Evolutionary conservation across 2,888 invertebrate species (phyloP).

Genomic region (Pteria penguin): DNA sequence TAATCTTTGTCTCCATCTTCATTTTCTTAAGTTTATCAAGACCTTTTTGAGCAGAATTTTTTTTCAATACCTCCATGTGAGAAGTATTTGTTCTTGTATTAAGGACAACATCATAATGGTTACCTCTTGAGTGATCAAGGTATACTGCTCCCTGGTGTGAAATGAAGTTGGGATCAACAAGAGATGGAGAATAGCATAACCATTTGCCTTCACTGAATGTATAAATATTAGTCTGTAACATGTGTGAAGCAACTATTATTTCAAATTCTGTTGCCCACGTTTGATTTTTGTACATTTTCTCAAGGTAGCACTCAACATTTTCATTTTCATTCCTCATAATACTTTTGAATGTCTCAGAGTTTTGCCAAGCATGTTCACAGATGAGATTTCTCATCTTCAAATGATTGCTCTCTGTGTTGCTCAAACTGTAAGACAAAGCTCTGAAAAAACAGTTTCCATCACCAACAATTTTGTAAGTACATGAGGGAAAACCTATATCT

Average conservation of each 20-base stretch:
- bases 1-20: too few species aligned
- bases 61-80: too few species aligned
- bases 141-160: slow-evolving; percentile 8
- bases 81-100: neutral
- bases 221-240: slow-evolving; percentile 18
- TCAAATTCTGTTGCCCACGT: too few species aligned
- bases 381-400: neutral
- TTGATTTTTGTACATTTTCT: slow-evolving; percentile 11
- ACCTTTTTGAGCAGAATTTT: too few species aligned
- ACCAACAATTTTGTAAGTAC: neutral
- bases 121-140: slow-evolving; percentile 27
- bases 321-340: slow-evolving; percentile 1
- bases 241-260: slow-evolving; percentile 9
- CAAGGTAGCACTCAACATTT: slow-evolving; percentile 9
- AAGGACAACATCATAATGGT: slow-evolving; percentile 29
- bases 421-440: neutral
- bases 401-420: slow-evolving; percentile 1
- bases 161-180: slow-evolving; percentile 1
- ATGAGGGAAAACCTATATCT: neutral
- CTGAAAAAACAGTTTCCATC: slow-evolving; percentile 21
- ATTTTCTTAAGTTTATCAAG: too few species aligned
- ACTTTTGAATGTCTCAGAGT: neutral
- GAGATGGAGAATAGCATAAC: slow-evolving; percentile 14
- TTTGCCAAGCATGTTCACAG: slow-evolving; percentile 5
- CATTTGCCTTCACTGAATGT: slow-evolving; percentile 14